Evolutionary conservation across 92 coral and sea anemone genomes (phyloP).

Genomic region (Ricordea florida): DNA sequence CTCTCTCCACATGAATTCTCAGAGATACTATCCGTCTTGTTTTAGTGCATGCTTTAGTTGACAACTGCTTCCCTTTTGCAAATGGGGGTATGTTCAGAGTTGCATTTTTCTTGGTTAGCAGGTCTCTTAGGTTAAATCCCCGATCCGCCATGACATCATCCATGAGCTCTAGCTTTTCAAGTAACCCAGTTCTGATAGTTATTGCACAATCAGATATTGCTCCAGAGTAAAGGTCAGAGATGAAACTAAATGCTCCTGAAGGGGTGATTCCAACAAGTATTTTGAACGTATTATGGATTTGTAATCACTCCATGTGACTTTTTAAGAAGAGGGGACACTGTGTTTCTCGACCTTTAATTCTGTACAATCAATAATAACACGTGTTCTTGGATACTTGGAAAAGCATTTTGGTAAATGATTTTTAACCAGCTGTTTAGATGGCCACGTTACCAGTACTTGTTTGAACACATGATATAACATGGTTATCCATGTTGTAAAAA

Average conservation of each 20-base stretch:
- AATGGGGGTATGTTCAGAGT: slow-evolving; percentile 70
- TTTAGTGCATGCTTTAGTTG: slow-evolving; percentile 9
- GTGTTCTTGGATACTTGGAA: slow-evolving; percentile 23
- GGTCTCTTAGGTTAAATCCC: slow-evolving; percentile 66
- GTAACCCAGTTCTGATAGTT: slow-evolving; percentile 57
- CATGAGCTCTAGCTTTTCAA: slow-evolving; percentile 60
- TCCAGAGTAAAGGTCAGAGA: slow-evolving; percentile 69
- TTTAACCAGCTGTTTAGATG: neutral
- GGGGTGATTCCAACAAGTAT: slow-evolving; percentile 65
- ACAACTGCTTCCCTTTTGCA: slow-evolving; percentile 35
- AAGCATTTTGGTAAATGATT: slow-evolving; percentile 20
- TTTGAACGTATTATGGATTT: slow-evolving; percentile 58
- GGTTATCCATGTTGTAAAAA: slow-evolving; percentile 28
- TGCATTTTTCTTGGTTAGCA: slow-evolving; percentile 21
- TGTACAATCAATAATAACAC: slow-evolving; percentile 6
- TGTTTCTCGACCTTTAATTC: slow-evolving; percentile 14
- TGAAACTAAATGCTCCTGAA: slow-evolving; percentile 62
- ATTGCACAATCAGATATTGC: slow-evolving; percentile 55
- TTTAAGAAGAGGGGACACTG: slow-evolving; percentile 12
- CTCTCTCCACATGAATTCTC: no score
- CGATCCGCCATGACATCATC: slow-evolving; percentile 75
- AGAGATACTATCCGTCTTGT: slow-evolving; percentile 19
- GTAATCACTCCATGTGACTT: slow-evolving; percentile 54
- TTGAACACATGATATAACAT: slow-evolving; percentile 7
- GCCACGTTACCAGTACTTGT: slow-evolving; percentile 6